Base-by-base conservation (phyloP, 2,888 invertebrate genomes). In the Drosophila mimica region DNA sequence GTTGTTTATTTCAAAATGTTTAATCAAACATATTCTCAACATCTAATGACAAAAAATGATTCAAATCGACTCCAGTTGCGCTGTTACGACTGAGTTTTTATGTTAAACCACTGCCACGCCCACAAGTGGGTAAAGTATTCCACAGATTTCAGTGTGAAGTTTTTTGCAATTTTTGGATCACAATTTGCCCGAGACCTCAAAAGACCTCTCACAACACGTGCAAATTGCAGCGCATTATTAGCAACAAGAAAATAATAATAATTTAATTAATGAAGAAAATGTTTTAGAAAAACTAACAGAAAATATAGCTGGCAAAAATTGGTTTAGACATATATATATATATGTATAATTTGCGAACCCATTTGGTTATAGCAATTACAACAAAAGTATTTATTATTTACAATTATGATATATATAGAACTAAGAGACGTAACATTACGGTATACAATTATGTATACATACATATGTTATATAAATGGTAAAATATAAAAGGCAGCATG, bases 381-480 rank as follows among this genome's bases (percentile, higher is more conserved):
- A 51, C 34, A 64, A 61, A 49, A 53, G 53, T 60, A 75, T 74
- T 59, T 68, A 60, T 51, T 43, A 72, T 79, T 82, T 70, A 65
- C 51, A 71, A 59, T 68, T 68, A 82, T 73, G 61, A 74, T 73
- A 77, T 54, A 48, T 53, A 36, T 83, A 87, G 79, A 38, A 58
- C 33, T 78, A 88, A 89, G 88, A 54, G 59, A 59, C 66, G 72
- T 86, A 81, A 86, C 81, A 83, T 77, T 62, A 80, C 62, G 65
- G 62, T 60, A 82, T 87, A 83, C 83, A 86, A 56, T 68, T 58
- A 56, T 60, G 65, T 73, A 66, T 77, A 58, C 70, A 74, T 33
- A 62, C 53, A 72, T 72, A 81, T 76, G 74, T 85, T 87, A 82
- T 59, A 76, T 64, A 79, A 72, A 83, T 83, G 73, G 70, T 81